Evolutionary conservation across 2,113 vertebrate genomes (phyloP), one percentile per base, ranked within the genome.

Genomic region (Cisticola juncidis): DNA sequence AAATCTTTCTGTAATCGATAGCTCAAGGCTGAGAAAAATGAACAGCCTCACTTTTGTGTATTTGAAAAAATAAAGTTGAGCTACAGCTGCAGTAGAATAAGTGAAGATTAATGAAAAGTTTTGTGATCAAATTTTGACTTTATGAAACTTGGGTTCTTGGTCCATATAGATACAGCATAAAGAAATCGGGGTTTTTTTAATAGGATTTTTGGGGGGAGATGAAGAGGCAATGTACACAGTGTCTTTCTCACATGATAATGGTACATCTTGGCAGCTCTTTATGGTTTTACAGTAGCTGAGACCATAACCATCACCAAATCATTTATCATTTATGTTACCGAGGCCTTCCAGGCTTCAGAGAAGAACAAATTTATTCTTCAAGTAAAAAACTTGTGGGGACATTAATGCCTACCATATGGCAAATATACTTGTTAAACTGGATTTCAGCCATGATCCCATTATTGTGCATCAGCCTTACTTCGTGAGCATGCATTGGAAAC

Each of bases 371-470:
- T 71, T 78, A 96, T 74, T 90, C 69, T 80, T 91, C 33, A 54
- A 70, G 25, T 89, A 66, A 93, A 94, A 93, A 88, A 91, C 18
- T 56, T 47, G 36, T 81, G 64, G 68, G 42, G 68, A 60, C 45
- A 57, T 95, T 94, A 88, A 94, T 91, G 88, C 84, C 50, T 72
- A 74, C 91, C 94, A 89, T 94, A 95, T 97, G 97, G 90, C 96
- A 97, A 95, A 95, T 89, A 96, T 74, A 81, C 86, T 92, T 80
- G 70, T 95, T 94, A 94, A 97, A 96, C 94, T 93, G 95, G 94
- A 95, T 97, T 97, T 91, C 57, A 76, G 71, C 66, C 66, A 64
- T 89, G 93, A 97, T 97, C 96, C 85, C 95, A 96, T 97, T 97
- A 95, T 86, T 78, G 56, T 64, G 48, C 65, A 90, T 94, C 90